phyloP scores from a whole-genome alignment of 2,888 invertebrate genomes.

The Drosophila neonasuta region DNA sequence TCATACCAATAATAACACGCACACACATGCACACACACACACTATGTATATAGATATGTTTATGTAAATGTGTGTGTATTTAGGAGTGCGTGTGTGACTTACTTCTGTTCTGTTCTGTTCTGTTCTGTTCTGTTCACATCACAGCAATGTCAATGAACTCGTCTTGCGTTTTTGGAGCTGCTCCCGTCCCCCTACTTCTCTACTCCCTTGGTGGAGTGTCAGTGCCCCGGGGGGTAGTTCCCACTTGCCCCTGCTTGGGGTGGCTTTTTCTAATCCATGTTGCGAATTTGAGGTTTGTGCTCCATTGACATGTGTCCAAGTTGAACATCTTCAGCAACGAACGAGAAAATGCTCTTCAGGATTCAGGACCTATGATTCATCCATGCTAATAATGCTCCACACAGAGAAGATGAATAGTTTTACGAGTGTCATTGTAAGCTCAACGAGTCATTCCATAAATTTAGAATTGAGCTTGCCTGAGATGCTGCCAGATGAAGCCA shows the following conservation, averaged over 20 bases:
- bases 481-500: background rate
- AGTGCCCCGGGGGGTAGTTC: slow-evolving; percentile 12
- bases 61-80: slow-evolving; percentile 9
- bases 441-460: slow-evolving; percentile 14
- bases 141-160: slow-evolving; percentile 60
- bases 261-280: slow-evolving; percentile 15
- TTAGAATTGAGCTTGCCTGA: background rate
- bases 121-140: slow-evolving; percentile 9
- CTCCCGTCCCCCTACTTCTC: background rate
- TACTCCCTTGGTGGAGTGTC: background rate
- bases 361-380: slow-evolving; percentile 7
- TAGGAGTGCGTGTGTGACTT: slow-evolving; percentile 15
- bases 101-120: slow-evolving; percentile 19
- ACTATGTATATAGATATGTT: background rate
- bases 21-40: background rate
- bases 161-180: slow-evolving; percentile 26
- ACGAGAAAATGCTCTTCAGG: slow-evolving; percentile 2
- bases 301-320: slow-evolving; percentile 36
- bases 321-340: slow-evolving; percentile 10
- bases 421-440: slow-evolving; percentile 9
- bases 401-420: background rate
- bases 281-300: slow-evolving; percentile 25
- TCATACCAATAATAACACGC: slow-evolving; percentile 23
- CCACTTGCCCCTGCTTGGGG: slow-evolving; percentile 1
- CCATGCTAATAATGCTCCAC: slow-evolving; percentile 9